Percentiles rank a stretch among this genome's conserved stretches.
phyloP scores from a whole-genome alignment of 2,113 vertebrate species.

The Albula glossodonta region DNA sequence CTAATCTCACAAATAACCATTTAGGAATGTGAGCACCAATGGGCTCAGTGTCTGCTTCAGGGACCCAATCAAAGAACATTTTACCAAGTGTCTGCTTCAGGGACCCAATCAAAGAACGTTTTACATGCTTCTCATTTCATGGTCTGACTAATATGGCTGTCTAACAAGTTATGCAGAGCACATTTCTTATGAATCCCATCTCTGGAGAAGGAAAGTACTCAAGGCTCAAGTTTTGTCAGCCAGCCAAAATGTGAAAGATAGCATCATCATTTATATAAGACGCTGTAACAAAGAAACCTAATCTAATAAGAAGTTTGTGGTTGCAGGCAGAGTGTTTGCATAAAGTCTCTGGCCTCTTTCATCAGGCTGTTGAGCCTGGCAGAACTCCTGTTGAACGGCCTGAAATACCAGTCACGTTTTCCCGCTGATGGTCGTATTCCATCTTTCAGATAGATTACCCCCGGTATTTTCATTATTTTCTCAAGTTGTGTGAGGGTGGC shows the following conservation, averaged over 20 bases:
- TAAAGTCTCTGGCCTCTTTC: neutral
- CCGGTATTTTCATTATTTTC: neutral
- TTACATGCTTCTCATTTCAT: conserved; percentile 9
- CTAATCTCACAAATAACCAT: conserved; percentile 62
- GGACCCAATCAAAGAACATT: too few relatives aligned
- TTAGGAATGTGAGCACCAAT: conserved; percentile 54
- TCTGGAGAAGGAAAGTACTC: neutral
- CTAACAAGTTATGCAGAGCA: conserved; percentile 28
- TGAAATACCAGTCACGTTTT: neutral
- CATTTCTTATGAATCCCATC: conserved; percentile 38
- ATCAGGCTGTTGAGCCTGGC: neutral
- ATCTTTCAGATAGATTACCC: neutral
- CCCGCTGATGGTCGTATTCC: neutral
- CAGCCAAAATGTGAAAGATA: neutral
- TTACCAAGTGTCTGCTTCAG: too few relatives aligned
- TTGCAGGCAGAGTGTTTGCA: conserved; percentile 13
- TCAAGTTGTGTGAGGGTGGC: neutral
- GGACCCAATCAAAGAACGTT: neutral
- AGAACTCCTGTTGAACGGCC: neutral
- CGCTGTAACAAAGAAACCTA: neutral
- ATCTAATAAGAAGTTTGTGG: conserved; percentile 14
- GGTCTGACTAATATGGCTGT: neutral
- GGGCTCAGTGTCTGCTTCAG: conserved; percentile 30
- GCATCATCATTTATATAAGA: conserved; percentile 15
- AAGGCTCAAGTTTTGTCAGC: neutral